Percentiles rank a stretch among this genome's conserved stretches.
Conservation (phyloP, 2,797 vertebrate species). For the Diplodus puntazzo region DNA sequence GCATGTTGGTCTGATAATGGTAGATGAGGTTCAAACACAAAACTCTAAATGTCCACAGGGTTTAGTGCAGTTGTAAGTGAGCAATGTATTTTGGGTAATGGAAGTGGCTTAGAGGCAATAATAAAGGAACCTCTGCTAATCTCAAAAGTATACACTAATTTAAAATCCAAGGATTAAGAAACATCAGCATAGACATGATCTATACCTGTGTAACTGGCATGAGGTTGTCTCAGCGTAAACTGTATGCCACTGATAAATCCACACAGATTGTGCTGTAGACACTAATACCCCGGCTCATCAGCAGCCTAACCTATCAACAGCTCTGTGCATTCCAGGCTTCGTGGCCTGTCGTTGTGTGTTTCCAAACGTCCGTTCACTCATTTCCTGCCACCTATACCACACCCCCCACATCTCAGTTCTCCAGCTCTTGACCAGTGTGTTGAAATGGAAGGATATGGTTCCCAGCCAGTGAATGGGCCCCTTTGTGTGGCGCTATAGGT, state of each 20-base stretch:
- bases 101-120: not conserved
- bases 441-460: conserved; percentile 71
- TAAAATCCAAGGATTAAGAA: not conserved
- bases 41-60: not conserved
- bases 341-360: conserved; percentile 54
- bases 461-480: conserved; percentile 73
- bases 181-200: not conserved
- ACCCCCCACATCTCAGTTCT: conserved; percentile 18
- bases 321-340: conserved; percentile 48
- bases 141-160: not conserved
- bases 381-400: conserved; percentile 72
- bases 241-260: conserved; percentile 12
- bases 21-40: conserved; percentile 14
- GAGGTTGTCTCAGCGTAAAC: conserved; percentile 5
- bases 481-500: conserved; percentile 73
- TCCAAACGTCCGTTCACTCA: conserved; percentile 63
- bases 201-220: not conserved
- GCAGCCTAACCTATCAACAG: conserved; percentile 46
- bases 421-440: conserved; percentile 57
- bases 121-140: not conserved
- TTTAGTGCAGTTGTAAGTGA: conserved; percentile 3
- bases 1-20: conserved; percentile 16
- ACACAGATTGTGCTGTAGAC: not conserved
- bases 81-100: not conserved
- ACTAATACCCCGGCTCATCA: conserved; percentile 17